Conservation (phyloP, 2,888 invertebrate genomes). For the Drepanosiphum platanoidis region DNA sequence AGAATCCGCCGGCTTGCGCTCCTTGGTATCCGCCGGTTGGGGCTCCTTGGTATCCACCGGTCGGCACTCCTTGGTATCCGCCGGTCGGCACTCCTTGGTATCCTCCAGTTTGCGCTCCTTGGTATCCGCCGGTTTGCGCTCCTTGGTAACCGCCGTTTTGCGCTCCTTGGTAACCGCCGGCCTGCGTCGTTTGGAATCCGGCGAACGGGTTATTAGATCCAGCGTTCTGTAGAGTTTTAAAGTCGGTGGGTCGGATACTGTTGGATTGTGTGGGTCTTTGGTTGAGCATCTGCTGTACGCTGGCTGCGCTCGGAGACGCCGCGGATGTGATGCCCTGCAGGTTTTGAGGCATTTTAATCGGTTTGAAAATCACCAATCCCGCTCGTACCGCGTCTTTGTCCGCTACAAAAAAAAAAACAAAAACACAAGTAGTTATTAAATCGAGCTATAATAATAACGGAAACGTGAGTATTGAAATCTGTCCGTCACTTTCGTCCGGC, state of each 20-base stretch:
- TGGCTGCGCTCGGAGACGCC: neutral
- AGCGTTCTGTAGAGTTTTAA: neutral
- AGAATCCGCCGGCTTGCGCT: neutral
- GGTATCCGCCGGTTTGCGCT: neutral
- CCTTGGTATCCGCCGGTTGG: neutral
- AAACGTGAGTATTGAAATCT: neutral
- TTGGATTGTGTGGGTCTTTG: neutral
- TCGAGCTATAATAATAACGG: neutral
- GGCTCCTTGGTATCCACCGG: neutral
- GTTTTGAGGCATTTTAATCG: conserved; percentile 64
- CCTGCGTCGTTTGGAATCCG: neutral
- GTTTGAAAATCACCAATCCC: conserved; percentile 68
- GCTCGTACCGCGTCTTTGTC: conserved; percentile 66
- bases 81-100: neutral
- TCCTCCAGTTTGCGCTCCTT: neutral
- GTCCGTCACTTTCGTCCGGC: neutral
- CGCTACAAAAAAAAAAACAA: neutral
- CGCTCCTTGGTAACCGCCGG: too few relatives aligned
- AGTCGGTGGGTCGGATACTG: neutral
- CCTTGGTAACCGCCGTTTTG: too few relatives aligned
- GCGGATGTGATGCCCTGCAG: too few relatives aligned
- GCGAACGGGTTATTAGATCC: neutral
- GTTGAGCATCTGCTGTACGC: neutral
- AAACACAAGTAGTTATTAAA: neutral
- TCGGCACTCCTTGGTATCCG: neutral